These are phyloP conservation scores for Chalcosyrphus nemorum DNA, from an alignment of 2,888 invertebrate species.

Conservation along the genomic window DNA sequence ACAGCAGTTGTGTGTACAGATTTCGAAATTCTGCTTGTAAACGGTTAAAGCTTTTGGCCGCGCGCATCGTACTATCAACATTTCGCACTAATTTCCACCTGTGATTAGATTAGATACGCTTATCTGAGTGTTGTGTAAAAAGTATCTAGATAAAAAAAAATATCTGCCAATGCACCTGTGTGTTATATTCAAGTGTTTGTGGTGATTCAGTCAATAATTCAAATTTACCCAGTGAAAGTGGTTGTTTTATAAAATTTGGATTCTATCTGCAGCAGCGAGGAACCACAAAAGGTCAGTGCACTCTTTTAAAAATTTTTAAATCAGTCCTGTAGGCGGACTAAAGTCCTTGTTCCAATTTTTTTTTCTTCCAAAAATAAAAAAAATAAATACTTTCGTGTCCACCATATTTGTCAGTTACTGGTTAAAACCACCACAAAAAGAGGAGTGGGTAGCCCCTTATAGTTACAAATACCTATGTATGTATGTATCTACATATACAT, in stretches of 20 bases:
- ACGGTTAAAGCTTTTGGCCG: not conserved
- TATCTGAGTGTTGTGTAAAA: conserved; percentile 34
- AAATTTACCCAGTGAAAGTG: conserved; percentile 62
- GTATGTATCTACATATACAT: too few relatives aligned
- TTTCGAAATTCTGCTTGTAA: conserved; percentile 46
- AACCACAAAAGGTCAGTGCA: conserved; percentile 57
- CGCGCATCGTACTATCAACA: conserved; percentile 27
- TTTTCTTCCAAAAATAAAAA: too few relatives aligned
- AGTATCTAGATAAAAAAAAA: conserved; percentile 37
- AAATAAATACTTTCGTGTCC: conserved; percentile 41
- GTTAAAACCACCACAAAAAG: conserved; percentile 22
- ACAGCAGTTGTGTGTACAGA: not conserved
- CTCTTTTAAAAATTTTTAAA: conserved; percentile 31
- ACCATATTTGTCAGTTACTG: conserved; percentile 48
- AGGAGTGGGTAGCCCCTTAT: not conserved
- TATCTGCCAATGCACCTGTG: conserved; percentile 47
- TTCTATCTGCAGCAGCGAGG: not conserved
- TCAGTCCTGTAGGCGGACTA: conserved; percentile 17
- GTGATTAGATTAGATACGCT: conserved; percentile 65
- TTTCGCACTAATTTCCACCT: conserved; percentile 56
- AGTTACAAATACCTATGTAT: not conserved
- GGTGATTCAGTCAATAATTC: conserved; percentile 32
- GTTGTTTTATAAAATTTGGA: conserved; percentile 6
- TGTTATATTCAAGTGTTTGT: conserved; percentile 24
- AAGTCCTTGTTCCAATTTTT: conserved; percentile 65